Evolutionary conservation across 1,140 invertebrate species (phyloP), one percentile per base, ranked within the genome.

Genomic region (Hyphantria cunea): DNA sequence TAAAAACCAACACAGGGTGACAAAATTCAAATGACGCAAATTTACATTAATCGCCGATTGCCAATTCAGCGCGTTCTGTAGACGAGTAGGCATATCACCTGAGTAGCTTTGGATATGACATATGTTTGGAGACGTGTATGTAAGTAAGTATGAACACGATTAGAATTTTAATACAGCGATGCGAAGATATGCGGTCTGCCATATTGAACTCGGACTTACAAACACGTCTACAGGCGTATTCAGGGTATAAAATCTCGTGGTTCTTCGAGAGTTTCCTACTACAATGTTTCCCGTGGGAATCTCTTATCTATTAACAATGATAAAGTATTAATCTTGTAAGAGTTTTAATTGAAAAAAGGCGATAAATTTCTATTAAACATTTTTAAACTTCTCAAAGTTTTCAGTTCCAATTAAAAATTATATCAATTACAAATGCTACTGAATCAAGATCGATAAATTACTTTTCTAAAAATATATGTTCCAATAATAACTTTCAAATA

Each of bases 101-200:
- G 68, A 78, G 72, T 25, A 14, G 67, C 63, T 85, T 86, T 80
- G 82, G 84, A 76, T 79, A 78, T 84, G 79, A 89, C 84, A 89
- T 71, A 82, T 89, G 86, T 86, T 72, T 34, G 34, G 51, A 68
- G 65, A 60, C 67, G 65, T 66, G 63, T 64, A 67, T 68, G 64
- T 60, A 62, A 64, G 62, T 70, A 52, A 60, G 60, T 63, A 66
- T 50, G 31, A 14, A 60, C 75, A 68, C 61, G 67, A 33, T 32
- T 65, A 56, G 70, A 72, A 72, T 74, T 68, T 66, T 69, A 73
- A 75, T 60, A 49, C 2, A 58, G 55, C 54, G 54, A 58, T 58
- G 54, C 54, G 15, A 73, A 69, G 45, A 45, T 33, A 63, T 64
- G 54, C 56, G 37, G 42, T n/a, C 41, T 39, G 45, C 42, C 51